Conservation (phyloP, 2,888 invertebrate genomes). For the Machimus rusticus region DNA sequence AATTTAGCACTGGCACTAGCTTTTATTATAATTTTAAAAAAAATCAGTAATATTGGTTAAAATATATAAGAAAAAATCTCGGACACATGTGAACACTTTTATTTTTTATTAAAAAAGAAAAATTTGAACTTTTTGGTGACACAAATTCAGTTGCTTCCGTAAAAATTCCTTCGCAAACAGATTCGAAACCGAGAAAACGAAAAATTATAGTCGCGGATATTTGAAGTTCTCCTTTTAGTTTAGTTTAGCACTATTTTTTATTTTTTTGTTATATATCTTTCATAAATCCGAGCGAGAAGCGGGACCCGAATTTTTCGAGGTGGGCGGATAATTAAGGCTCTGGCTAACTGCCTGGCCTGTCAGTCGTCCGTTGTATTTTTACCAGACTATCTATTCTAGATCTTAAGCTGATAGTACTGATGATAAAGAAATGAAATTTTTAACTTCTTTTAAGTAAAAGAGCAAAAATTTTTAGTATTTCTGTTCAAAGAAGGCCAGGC, state of each 20-base stretch:
- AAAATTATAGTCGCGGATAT: neutral
- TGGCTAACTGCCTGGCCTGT: neutral
- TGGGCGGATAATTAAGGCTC: constrained; percentile 33
- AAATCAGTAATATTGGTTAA: neutral
- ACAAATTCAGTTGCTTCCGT: neutral
- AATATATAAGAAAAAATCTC: neutral
- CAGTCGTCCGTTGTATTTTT: constrained; percentile 14
- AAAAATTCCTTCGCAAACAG: neutral
- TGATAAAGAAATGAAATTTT: neutral
- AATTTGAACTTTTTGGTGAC: neutral
- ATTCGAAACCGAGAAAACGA: neutral
- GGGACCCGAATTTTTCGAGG: neutral
- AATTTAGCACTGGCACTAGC: neutral
- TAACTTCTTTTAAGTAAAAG: neutral
- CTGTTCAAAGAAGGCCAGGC: neutral
- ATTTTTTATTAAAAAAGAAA: neutral
- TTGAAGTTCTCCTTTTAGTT: neutral
- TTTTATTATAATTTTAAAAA: neutral
- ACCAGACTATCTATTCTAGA: constrained; percentile 7
- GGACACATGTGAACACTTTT: neutral
- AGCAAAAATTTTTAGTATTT: neutral
- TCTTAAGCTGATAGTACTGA: neutral
- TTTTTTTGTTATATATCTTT: neutral
- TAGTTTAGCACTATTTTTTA: neutral
- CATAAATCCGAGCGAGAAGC: neutral